Evolutionary conservation across 2,113 vertebrate genomes (phyloP).

Genomic region (Chauna torquata): DNA sequence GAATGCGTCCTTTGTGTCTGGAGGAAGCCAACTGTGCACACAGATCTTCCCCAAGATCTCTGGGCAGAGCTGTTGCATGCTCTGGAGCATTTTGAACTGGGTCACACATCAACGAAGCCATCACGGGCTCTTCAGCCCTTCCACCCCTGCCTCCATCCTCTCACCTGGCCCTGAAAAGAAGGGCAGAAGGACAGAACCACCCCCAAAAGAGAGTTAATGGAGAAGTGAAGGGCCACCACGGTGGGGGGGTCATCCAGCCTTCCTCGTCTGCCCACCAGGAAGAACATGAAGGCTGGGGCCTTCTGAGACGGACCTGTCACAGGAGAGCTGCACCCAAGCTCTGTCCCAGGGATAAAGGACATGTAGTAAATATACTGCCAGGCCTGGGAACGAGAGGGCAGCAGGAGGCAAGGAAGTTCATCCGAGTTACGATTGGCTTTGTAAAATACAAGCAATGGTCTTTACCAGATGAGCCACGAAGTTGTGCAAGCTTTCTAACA

Average conservation of each 20-base stretch:
- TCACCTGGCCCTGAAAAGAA: neutral
- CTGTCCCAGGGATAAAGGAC: neutral
- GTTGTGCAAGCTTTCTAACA: neutral
- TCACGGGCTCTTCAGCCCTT: neutral
- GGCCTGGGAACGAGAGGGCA: neutral
- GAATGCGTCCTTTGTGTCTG: conserved; percentile 14
- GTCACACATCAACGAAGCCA: rapidly evolving
- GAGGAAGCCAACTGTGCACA: neutral
- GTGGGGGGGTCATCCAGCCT: neutral
- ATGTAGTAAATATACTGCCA: neutral
- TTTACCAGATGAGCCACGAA: neutral
- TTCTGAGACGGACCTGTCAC: neutral
- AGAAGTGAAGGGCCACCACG: neutral
- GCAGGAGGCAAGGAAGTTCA: neutral
- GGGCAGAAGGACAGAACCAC: neutral
- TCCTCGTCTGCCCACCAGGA: neutral
- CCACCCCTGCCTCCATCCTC: neutral
- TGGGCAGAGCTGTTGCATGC: neutral
- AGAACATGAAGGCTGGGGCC: neutral
- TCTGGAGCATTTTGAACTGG: neutral
- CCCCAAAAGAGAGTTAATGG: neutral
- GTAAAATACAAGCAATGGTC: neutral
- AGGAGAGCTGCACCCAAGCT: neutral
- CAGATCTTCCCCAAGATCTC: neutral
- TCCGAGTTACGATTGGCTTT: neutral